Base-by-base conservation (phyloP, 23 tunicate genomes). In the Styela plicata region DNA sequence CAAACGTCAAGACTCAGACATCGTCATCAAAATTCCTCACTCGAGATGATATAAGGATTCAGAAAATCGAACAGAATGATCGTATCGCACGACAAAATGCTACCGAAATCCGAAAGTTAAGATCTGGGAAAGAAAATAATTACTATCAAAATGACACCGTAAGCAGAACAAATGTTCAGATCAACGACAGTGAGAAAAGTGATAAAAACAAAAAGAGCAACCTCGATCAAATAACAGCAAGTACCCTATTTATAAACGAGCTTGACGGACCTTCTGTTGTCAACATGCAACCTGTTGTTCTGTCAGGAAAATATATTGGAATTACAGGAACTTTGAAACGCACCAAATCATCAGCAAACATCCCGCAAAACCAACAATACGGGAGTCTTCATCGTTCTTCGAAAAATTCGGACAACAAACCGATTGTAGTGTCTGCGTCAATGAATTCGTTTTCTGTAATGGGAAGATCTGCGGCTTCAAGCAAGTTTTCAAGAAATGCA, bases 291-390 rank as follows among this genome's bases (percentile, higher is more conserved):
- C 89, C 89, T 63, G 74, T 86, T 16, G 79, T 78, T 25, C 52
- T 86, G 61, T 86, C 89, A 17, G 89, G 89, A 31, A 86, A 86
- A 69, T 86, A 86, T 69, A 86, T 86, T 17, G 89, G 89, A 5
- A 79, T 86, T 2, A 86, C 89, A 21, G 89, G 89, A 1, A 76
- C 81, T 13, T 30, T 76, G 17, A 36, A 76, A 53, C 27, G 64
- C 21, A 44, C 81, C 2, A 76, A 76, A 44, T 76, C 81, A 17
- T 36, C 53, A n/a, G 66, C 65, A 17, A 33, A 27, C 21, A 21
- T 29, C 3, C 30, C 64, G 2, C 28, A n/a, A n/a, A 37, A 76
- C 31, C 57, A 44, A 30, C 77, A 32, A 22, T 71, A 30, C 37
- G 77, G 37, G 24, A 71, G 77, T 34, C 35, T 71, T 21, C 77